Percentiles rank a stretch among this genome's conserved stretches.
phyloP scores from a whole-genome alignment of 2,113 vertebrate genomes.

The Scopus umbretta region DNA sequence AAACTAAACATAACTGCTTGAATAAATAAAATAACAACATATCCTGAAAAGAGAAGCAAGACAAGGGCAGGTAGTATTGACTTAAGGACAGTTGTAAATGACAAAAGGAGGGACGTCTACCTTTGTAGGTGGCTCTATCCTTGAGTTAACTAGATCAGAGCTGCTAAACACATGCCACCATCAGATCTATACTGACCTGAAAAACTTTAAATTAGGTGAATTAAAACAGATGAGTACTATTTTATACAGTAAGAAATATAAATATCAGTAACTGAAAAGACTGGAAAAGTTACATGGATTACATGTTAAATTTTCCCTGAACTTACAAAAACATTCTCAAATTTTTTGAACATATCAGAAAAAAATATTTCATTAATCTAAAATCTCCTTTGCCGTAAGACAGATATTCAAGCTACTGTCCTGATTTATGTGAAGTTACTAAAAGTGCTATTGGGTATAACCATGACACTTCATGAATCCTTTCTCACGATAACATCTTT shows the following conservation, averaged over 20 bases:
- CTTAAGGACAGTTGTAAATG: background rate
- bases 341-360: background rate
- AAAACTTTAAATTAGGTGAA: background rate
- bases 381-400: background rate
- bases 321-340: background rate
- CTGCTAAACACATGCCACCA: background rate
- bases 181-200: background rate
- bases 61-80: slow-evolving; percentile 24
- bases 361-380: background rate
- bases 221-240: background rate
- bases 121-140: background rate
- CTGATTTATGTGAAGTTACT: background rate
- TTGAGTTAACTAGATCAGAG: background rate
- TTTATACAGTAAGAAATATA: background rate
- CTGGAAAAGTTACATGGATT: background rate
- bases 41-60: background rate
- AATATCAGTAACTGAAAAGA: background rate
- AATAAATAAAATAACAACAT: slow-evolving; percentile 20
- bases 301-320: background rate
- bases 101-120: background rate
- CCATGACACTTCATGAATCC: background rate
- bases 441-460: background rate
- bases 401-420: background rate
- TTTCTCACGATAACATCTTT: background rate
- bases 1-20: slow-evolving; percentile 19